A percentile compares a stretch with the other conserved stretches of the same genome.
These are phyloP conservation scores for Tetramorium bicarinatum DNA, from an alignment of 2,888 invertebrate species.

Conservation along the genomic window DNA sequence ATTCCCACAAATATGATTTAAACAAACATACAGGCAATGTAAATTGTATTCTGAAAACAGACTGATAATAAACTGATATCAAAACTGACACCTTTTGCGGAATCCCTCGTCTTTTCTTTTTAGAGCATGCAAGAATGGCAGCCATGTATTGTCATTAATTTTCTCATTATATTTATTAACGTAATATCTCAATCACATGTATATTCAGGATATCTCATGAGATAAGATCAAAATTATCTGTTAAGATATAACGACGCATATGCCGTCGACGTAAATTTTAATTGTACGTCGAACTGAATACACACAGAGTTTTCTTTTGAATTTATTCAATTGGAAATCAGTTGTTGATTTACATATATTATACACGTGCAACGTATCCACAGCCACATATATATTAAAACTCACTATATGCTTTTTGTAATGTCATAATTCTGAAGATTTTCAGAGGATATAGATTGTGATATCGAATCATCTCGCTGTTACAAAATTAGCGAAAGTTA, in stretches of 20 bases:
- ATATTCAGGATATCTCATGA: neutral
- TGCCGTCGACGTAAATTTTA: constrained; percentile 9
- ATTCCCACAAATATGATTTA: constrained; percentile 1
- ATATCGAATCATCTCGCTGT: neutral
- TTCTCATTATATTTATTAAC: neutral
- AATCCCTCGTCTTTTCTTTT: neutral
- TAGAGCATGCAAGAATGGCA: neutral
- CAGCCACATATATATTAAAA: constrained; percentile 38
- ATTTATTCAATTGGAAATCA: constrained; percentile 41
- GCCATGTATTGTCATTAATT: neutral
- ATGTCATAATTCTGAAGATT: neutral
- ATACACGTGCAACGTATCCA: constrained; percentile 25
- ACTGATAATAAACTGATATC: constrained; percentile 23
- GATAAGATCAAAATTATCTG: neutral
- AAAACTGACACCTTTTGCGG: neutral
- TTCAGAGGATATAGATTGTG: neutral
- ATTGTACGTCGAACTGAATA: constrained; percentile 24
- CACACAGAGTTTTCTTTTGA: constrained; percentile 42
- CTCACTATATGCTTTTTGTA: neutral
- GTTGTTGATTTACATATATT: constrained; percentile 37
- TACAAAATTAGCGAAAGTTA: neutral
- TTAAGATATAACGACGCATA: neutral
- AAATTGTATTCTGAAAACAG: constrained; percentile 1
- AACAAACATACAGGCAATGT: constrained; percentile 10
- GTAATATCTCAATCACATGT: neutral